Base-by-base conservation (phyloP, 2,797 vertebrate genomes). In the Melanotaenia maccullochi region DNA sequence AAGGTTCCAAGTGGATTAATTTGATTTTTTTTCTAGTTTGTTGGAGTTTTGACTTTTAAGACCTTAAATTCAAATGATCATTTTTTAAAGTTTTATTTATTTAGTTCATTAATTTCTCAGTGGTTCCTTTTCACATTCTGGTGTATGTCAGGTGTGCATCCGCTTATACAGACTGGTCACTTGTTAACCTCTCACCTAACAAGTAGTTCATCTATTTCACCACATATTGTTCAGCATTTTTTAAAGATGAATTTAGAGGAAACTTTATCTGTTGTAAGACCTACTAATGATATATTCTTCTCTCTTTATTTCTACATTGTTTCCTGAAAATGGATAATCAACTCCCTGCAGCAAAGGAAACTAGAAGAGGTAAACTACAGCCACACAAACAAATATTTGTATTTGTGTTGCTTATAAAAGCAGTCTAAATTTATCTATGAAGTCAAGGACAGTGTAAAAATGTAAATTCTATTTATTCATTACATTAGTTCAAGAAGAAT, bases 401-500 rank as follows among this genome's bases (percentile, higher is more conserved):
- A 0, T 9, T 70, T 33, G 59, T 2, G 1, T 35, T 54, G 22
- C 1, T 61, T 4, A n/a, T 16, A 7, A 66, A 47, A 40, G 3
- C 2, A 2, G 25, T 5, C 1, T 20, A 9, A 69, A 44, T 13
- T 4, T 18, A 68, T 36, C 9, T 24, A 68, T 3, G 28, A 74
- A 40, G 2, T 57, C 5, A 28, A 36, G 12, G 47, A n/a, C 25
- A 51, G 8, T 42, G 4, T 11, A 0, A 44, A 54, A 5, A 32
- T 40, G 25, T 0, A 60, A 7, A 59, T 65, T 4, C 5, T 9
- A 3, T 70, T 24, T 58, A 1, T 54, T 51, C 6, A 63, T 47
- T 79, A 14, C 4, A 28, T 18, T 76, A 95, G 94, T 95, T 95
- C 83, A 94, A 79, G 79, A 90, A 85, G 71, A 93, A 91, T 84